Evolutionary conservation across 2,113 vertebrate species (phyloP), one percentile per base, ranked within the genome.

Genomic region (Stigmatopora nigra): DNA sequence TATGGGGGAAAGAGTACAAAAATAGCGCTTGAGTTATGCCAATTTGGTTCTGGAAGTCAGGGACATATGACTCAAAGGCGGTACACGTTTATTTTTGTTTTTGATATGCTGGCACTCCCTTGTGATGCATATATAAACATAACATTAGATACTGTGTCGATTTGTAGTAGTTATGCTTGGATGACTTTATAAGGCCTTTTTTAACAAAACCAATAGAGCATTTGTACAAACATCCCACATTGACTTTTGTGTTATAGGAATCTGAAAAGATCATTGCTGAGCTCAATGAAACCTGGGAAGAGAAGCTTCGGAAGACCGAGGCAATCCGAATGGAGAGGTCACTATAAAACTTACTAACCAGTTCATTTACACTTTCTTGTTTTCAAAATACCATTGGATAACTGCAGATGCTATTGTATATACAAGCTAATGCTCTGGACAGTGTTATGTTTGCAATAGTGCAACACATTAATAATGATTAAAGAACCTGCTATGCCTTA

Each of bases 181-280:
- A 55, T 55, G 13, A 15, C 12, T 31, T 20, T 55, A 14, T 56
- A 31, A 55, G 11, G 20, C 5, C 14, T 38, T 38, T 9, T 7
- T 35, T 35, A 58, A n/a, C 56, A 58, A 12, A 38, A 17, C 20
- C 36, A 60, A n/a, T 70, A n/a, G 45, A 80, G 48, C 70, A 79
- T 78, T 77, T 59, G n/a, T 38, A 4, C 17, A 2, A n/a, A 2
- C 7, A 14, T 2, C 3, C 5, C 11, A 44, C 9, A 47, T 65
- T 76, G 0, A 19, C 17, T 13, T 15, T 65, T 57, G 16, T 80
- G 6, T 61, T 70, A 49, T 67, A 99, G 97, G 97, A 99, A 85
- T 98, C 97, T 0, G 97, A 99, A 89, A 99, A 99, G 89, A 98
- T 99, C 76, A 99, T 99, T 75, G 97, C 97, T 2, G 97, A 99